Base-by-base conservation (phyloP, 2,113 vertebrate species). In the Hystrix cristata region DNA sequence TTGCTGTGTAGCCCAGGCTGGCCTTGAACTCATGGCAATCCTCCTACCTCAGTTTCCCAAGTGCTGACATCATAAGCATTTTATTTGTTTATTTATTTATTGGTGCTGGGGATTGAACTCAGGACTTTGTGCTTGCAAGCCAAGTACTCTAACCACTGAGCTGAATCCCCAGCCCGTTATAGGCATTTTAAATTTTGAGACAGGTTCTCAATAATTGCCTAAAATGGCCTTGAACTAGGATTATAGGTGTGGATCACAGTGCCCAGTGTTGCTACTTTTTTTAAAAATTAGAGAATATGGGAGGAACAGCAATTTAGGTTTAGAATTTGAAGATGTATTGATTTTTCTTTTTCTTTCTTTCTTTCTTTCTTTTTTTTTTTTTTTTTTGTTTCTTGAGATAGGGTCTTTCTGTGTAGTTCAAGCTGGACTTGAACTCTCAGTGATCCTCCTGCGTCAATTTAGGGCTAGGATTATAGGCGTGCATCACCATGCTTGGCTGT, bases 311-410 rank as follows among this genome's bases (percentile, higher is more conserved):
- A 78, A 29, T 57, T 90, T n/a, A 84, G 76, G 48, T 29, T 83
- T 67, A 64, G 55, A 53, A 74, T 94, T 94, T 95, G 43, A 53
- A 95, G 59, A 48, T 89, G 27, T 82, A 27, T 86, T 85, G 81
- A 3, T 51, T 78, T 31, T 18, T 31, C 18, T 5, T 11, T 19
- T n/a, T 7, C 38, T 27, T 15, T 25, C 21, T 13, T 25, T 23
- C 43, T 23, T 48, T 51, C 51, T 51, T 76, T 27, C 27, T 29
- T 76, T 48, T 78, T 51, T 78, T 27, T 15, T 18, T 38, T 38
- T 38, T 38, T 38, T 38, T 38, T 38, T 38, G 38, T 38, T 38
- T 38, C 38, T 38, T 38, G 38, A 38, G 38, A 38, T 38, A 38
- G 38, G 38, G 38, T 38, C 38, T 38, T 15, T 18, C 27, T 51